Conservation (phyloP, 2,113 vertebrate species). For the Rhodinocichla rosea region DNA sequence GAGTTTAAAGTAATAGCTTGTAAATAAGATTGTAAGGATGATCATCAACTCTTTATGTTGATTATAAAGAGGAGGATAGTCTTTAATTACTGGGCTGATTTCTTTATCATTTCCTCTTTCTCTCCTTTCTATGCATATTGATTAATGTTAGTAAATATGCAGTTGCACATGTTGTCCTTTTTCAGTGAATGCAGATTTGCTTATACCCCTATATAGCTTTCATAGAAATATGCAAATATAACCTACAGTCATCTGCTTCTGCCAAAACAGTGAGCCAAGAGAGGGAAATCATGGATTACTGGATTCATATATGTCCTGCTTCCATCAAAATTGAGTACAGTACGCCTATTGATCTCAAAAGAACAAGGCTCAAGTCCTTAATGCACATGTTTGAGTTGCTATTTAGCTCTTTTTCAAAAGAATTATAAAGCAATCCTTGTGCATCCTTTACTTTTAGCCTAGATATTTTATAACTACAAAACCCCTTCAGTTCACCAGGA, state of each 20-base stretch:
- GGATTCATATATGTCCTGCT: background rate
- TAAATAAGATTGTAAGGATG: constrained; percentile 39
- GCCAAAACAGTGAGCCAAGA: constrained; percentile 1
- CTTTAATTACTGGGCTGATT: constrained; percentile 52
- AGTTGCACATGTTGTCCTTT: constrained; percentile 9
- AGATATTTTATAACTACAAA: constrained; percentile 3
- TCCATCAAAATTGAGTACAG: background rate
- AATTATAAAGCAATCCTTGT: constrained; percentile 12
- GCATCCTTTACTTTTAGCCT: background rate
- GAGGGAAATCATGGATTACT: background rate
- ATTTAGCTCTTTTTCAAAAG: background rate
- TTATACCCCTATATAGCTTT: background rate
- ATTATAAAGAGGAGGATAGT: background rate
- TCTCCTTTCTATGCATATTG: constrained; percentile 65
- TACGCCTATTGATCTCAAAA: background rate
- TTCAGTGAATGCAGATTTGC: constrained; percentile 14
- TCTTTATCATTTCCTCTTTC: constrained; percentile 54
- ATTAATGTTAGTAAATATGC: constrained; percentile 51
- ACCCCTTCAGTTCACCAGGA: background rate
- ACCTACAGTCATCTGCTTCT: constrained; percentile 16
- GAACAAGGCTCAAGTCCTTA: constrained; percentile 5
- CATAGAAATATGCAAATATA: constrained; percentile 44
- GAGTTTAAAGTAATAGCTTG: constrained; percentile 42
- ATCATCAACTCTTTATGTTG: background rate
- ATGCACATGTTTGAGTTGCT: constrained; percentile 2